Evolutionary conservation across 2,113 vertebrate species (phyloP).

Genomic region (Opisthocomus hoazin): DNA sequence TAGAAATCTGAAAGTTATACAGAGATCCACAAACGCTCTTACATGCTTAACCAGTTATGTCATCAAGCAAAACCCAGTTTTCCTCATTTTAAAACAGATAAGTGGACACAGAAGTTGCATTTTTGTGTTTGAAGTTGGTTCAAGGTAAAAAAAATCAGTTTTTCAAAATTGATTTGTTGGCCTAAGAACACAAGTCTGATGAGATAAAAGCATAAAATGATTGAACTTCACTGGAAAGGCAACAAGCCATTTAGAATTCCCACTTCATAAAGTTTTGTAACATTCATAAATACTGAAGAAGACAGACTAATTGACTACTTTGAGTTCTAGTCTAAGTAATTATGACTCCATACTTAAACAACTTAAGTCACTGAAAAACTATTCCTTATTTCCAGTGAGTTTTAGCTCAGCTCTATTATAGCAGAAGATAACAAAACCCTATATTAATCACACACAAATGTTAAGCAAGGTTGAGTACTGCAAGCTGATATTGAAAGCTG

Average conservation of each 20-base stretch:
- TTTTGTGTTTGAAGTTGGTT: background rate
- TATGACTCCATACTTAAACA: background rate
- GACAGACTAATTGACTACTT: background rate
- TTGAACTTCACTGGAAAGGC: background rate
- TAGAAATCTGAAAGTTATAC: background rate
- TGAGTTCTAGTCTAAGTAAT: background rate
- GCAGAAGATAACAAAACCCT: rapidly evolving
- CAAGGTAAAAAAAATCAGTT: background rate
- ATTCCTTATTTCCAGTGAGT: background rate
- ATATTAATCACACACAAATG: background rate
- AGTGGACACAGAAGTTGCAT: rapidly evolving
- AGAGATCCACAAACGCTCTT: background rate
- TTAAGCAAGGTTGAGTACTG: background rate
- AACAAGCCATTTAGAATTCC: background rate
- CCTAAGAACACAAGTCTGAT: background rate
- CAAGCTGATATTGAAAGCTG: background rate
- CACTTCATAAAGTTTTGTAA: background rate
- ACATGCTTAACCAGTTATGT: background rate
- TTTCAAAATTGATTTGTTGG: background rate
- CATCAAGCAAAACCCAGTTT: background rate
- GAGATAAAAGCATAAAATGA: background rate
- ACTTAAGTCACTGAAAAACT: background rate
- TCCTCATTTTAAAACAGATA: background rate
- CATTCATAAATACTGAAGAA: background rate
- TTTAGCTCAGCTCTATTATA: background rate